A percentile compares a stretch with the other conserved stretches of the same genome.
phyloP scores from a whole-genome alignment of 2,888 invertebrate species.

The Neoitamus cyanurus region DNA sequence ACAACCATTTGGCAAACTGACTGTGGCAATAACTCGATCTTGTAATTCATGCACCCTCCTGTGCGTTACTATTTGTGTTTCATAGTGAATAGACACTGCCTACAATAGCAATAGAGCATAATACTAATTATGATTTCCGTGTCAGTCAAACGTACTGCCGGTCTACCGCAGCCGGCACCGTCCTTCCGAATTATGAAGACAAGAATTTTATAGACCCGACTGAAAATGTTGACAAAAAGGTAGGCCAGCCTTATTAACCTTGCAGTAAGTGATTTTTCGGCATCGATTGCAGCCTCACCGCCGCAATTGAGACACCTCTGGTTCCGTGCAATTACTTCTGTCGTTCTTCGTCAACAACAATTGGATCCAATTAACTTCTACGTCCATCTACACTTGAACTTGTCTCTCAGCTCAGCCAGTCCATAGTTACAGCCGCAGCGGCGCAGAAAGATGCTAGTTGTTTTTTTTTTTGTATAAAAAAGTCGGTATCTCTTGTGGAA shows the following conservation, averaged over 20 bases:
- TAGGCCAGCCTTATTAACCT: background rate
- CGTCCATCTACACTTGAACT: conserved; percentile 25
- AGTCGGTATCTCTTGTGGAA: background rate
- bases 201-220: background rate
- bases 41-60: background rate
- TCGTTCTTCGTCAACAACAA: background rate
- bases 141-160: background rate
- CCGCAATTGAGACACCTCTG: background rate
- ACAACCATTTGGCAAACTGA: background rate
- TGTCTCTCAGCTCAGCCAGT: background rate
- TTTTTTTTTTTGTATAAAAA: background rate
- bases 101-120: background rate
- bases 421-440: background rate
- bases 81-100: background rate
- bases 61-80: background rate
- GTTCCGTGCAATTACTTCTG: background rate
- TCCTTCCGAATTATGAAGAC: background rate
- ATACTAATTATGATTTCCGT: background rate
- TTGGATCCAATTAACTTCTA: conserved; percentile 12
- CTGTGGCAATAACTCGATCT: background rate
- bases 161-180: background rate
- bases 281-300: background rate
- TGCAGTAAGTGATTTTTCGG: background rate
- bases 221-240: background rate
- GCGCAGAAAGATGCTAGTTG: background rate